Conservation (phyloP, 1,140 invertebrate species). For the Trichonephila clavipes region DNA sequence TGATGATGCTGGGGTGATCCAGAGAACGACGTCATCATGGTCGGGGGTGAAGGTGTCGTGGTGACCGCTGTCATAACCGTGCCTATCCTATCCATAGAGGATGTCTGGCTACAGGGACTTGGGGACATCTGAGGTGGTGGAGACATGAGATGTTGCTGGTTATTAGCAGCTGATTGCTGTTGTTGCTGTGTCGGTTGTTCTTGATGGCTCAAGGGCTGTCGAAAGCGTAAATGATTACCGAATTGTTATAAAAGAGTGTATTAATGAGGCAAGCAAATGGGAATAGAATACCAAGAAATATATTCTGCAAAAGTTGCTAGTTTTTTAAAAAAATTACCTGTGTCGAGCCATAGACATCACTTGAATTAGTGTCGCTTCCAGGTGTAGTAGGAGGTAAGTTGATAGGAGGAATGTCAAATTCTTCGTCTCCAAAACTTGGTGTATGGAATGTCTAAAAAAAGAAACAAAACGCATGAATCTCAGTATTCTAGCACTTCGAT, state of each 20-base stretch:
- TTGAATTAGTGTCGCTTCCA: slow-evolving; percentile 67
- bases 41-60: slow-evolving; percentile 63
- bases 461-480: background rate
- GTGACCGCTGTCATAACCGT: slow-evolving; percentile 55
- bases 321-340: background rate
- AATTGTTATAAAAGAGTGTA: too few species aligned
- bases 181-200: slow-evolving; percentile 63
- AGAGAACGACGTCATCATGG: slow-evolving; percentile 58
- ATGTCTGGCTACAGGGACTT: slow-evolving; percentile 34
- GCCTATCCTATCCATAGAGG: slow-evolving; percentile 2
- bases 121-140: slow-evolving; percentile 65
- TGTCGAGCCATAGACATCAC: slow-evolving; percentile 68
- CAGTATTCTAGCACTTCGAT: too few species aligned
- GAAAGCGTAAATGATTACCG: background rate
- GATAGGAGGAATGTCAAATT: slow-evolving; percentile 88
- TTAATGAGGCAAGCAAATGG: too few species aligned
- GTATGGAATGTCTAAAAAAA: slow-evolving; percentile 90
- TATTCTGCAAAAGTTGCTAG: too few species aligned
- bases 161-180: slow-evolving; percentile 18
- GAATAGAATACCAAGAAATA: too few species aligned
- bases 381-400: slow-evolving; percentile 65
- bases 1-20: slow-evolving; percentile 60
- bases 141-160: slow-evolving; percentile 47
- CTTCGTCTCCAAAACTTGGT: slow-evolving; percentile 95
- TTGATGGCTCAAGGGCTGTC: slow-evolving; percentile 66